Evolutionary conservation across 92 coral and sea anemone genomes (phyloP).

Genomic region (Anthopleura xanthogrammica): DNA sequence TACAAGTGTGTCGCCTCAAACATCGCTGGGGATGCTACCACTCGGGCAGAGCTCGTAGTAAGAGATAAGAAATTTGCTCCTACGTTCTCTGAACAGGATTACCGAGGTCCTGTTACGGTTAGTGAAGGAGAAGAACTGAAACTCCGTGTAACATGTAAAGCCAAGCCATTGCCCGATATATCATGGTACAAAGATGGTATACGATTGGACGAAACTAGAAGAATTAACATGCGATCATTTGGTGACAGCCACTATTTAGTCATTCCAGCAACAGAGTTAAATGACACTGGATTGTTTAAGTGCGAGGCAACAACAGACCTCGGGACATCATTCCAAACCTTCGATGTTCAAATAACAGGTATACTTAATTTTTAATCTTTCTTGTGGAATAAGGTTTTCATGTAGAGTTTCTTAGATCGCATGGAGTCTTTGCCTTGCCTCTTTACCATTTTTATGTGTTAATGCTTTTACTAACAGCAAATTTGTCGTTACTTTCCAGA

Average conservation of each 20-base stretch:
- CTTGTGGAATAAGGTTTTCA: background rate
- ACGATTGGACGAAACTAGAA: constrained; percentile 54
- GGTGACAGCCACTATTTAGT: constrained; percentile 73
- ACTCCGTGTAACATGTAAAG: constrained; percentile 60
- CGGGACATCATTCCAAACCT: constrained; percentile 80
- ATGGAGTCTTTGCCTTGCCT: background rate
- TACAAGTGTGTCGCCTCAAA: constrained; percentile 82
- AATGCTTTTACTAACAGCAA: background rate
- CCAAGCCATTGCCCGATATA: constrained; percentile 72
- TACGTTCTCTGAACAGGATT: constrained; percentile 67
- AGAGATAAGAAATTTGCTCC: constrained; percentile 73
- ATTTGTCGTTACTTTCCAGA: background rate
- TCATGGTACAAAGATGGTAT: constrained; percentile 78
- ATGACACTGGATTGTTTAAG: constrained; percentile 84
- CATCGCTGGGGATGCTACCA: constrained; percentile 73
- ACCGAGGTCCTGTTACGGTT: constrained; percentile 62
- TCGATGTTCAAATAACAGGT: constrained; percentile 79
- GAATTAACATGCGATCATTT: constrained; percentile 64
- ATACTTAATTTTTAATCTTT: background rate
- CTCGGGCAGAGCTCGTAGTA: constrained; percentile 72
- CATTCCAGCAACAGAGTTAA: constrained; percentile 56
- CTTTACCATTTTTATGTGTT: background rate
- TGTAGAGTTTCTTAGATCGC: too few species aligned
- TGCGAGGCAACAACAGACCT: constrained; percentile 85
- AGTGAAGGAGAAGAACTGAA: constrained; percentile 79